These are phyloP conservation scores for Onychomys arenicola DNA, from an alignment of 2,797 vertebrate species.

Conservation along the genomic window DNA sequence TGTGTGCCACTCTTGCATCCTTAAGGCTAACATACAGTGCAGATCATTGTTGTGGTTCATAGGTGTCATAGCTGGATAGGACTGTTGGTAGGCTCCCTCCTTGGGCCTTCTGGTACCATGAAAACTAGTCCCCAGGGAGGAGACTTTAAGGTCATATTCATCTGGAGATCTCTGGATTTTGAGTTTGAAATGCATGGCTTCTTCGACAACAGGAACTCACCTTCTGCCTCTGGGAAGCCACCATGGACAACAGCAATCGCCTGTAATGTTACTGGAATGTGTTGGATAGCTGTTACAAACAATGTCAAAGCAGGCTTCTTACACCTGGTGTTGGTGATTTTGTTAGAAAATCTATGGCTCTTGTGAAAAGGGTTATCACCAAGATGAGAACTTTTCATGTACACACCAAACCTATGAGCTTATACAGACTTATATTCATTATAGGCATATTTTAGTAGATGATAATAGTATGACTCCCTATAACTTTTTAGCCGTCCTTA, in stretches of 20 bases:
- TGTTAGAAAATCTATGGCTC: background rate
- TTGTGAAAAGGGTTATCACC: background rate
- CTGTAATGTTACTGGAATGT: background rate
- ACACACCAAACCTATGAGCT: background rate
- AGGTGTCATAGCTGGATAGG: no score
- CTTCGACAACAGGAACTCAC: background rate
- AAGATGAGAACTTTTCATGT: background rate
- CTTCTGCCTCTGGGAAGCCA: background rate
- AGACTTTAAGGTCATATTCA: background rate
- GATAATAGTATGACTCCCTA: background rate
- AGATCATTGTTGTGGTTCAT: background rate
- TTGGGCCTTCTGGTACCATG: background rate
- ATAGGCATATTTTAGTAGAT: background rate
- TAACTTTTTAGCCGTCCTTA: background rate
- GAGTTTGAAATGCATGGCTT: background rate
- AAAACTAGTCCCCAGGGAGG: background rate
- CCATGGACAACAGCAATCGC: background rate
- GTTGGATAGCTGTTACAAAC: background rate
- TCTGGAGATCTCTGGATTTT: background rate
- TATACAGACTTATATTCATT: background rate
- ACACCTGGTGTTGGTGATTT: background rate
- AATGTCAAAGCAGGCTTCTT: background rate
- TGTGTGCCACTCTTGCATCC: background rate
- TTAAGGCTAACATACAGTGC: background rate
- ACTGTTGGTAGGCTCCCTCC: background rate